These are phyloP conservation scores for Pituophis catenifer DNA, from an alignment of 2,113 vertebrate species.

Conservation along the genomic window DNA sequence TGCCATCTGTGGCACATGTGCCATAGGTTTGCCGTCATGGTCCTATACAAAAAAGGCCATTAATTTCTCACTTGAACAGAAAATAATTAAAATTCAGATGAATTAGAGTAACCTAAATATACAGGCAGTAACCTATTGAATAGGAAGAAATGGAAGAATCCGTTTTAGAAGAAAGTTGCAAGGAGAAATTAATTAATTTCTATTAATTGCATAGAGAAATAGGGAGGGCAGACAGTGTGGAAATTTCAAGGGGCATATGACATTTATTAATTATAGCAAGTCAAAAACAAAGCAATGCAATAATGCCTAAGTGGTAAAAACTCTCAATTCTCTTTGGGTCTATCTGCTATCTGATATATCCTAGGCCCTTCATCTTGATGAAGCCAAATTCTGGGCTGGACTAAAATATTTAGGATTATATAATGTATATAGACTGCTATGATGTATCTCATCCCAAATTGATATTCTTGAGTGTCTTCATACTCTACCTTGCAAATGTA, in stretches of 20 bases:
- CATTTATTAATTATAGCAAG: neutral
- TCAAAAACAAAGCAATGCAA: neutral
- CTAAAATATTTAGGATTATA: too few relatives aligned
- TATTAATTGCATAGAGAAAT: too few relatives aligned
- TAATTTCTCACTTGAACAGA: neutral
- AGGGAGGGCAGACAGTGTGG: too few relatives aligned
- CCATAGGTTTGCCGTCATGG: too few relatives aligned
- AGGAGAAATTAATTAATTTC: neutral
- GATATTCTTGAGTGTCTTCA: too few relatives aligned
- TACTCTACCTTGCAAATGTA: too few relatives aligned
- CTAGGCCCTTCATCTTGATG: too few relatives aligned
- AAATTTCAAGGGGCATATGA: neutral
- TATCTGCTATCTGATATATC: neutral
- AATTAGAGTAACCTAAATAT: neutral
- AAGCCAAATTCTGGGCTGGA: too few relatives aligned
- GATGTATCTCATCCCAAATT: too few relatives aligned
- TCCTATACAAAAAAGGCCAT: neutral
- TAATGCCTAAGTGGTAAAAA: neutral
- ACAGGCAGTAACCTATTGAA: neutral
- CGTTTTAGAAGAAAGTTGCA: neutral
- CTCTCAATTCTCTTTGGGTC: neutral
- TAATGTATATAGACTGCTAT: too few relatives aligned
- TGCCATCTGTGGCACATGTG: too few relatives aligned
- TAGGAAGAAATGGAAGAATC: neutral
- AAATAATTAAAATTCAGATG: neutral